These are phyloP conservation scores for Acropternis orthonyx DNA, from an alignment of 2,797 vertebrate species.

Conservation along the genomic window DNA sequence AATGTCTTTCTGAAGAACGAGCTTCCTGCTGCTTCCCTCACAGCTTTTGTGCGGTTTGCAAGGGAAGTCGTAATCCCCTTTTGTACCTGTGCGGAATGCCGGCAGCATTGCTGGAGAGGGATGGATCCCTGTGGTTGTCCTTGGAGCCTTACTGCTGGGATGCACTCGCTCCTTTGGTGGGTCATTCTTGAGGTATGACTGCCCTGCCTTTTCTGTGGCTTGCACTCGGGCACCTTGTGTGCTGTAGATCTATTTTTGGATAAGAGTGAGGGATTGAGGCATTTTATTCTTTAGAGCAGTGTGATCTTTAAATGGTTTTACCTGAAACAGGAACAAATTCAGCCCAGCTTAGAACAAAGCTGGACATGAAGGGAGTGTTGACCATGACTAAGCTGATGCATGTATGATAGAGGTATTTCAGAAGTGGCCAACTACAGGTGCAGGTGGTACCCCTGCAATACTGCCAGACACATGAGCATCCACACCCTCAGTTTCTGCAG, in stretches of 20 bases:
- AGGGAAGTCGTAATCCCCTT: background rate
- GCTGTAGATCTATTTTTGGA: background rate
- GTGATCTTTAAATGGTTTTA: background rate
- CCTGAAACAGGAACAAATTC: background rate
- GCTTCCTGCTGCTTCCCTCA: background rate
- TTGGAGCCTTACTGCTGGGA: background rate
- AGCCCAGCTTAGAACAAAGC: background rate
- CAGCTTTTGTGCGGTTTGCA: background rate
- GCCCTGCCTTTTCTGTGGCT: background rate
- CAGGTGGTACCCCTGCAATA: background rate
- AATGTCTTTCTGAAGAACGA: background rate
- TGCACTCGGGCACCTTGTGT: background rate
- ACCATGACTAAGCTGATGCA: fast-evolving
- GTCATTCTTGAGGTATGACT: background rate
- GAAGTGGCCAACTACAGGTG: background rate
- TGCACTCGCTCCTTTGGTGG: fast-evolving
- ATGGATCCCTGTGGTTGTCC: background rate
- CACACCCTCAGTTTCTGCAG: background rate
- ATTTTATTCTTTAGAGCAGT: background rate
- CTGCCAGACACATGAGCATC: background rate
- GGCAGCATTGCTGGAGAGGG: fast-evolving
- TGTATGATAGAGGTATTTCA: background rate
- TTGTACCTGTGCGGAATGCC: fast-evolving
- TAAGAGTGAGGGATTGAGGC: background rate
- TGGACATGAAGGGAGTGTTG: background rate